A percentile compares a stretch with the other conserved stretches of the same genome.
phyloP scores from a whole-genome alignment of 2,888 invertebrate species.

The Sarcophaga caerulescens region DNA sequence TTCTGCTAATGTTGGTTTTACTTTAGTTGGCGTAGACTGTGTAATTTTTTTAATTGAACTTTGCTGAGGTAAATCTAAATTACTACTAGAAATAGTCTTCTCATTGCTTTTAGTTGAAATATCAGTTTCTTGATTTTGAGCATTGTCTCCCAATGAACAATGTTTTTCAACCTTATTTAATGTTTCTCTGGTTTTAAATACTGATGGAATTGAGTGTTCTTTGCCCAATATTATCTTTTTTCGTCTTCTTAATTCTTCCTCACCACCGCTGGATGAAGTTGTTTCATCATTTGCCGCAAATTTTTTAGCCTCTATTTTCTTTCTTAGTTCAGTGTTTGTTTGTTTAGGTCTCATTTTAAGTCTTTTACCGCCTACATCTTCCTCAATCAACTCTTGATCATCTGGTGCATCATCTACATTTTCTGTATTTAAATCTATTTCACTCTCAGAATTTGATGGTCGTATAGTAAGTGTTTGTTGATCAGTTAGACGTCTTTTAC shows the following conservation, averaged over 20 bases:
- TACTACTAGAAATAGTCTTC: background rate
- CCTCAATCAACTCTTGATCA: slow-evolving; percentile 69
- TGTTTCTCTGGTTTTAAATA: slow-evolving; percentile 4
- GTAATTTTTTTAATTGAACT: background rate
- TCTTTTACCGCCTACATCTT: slow-evolving; percentile 79
- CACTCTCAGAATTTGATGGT: slow-evolving; percentile 78
- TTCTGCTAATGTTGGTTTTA: slow-evolving; percentile 76
- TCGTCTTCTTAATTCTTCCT: slow-evolving; percentile 74
- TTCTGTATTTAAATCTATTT: slow-evolving; percentile 80
- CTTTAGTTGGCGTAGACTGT: slow-evolving; percentile 58
- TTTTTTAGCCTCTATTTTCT: slow-evolving; percentile 78
- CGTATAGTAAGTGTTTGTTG: slow-evolving; percentile 70
- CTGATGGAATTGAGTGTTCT: slow-evolving; percentile 43
- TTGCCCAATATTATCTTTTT: slow-evolving; percentile 74
- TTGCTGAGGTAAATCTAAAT: background rate
- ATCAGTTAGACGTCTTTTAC: slow-evolving; percentile 76
- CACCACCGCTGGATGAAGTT: slow-evolving; percentile 78
- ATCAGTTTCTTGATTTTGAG: background rate
- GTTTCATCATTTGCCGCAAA: slow-evolving; percentile 74
- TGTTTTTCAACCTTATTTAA: background rate
- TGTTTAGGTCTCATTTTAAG: slow-evolving; percentile 78
- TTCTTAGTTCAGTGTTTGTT: slow-evolving; percentile 75
- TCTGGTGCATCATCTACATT: slow-evolving; percentile 81
- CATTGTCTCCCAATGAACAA: background rate
- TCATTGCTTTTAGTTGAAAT: background rate